Evolutionary conservation across 2,113 vertebrate species (phyloP), one percentile per base, ranked within the genome.

Genomic region (Rhadina sibilatrix): DNA sequence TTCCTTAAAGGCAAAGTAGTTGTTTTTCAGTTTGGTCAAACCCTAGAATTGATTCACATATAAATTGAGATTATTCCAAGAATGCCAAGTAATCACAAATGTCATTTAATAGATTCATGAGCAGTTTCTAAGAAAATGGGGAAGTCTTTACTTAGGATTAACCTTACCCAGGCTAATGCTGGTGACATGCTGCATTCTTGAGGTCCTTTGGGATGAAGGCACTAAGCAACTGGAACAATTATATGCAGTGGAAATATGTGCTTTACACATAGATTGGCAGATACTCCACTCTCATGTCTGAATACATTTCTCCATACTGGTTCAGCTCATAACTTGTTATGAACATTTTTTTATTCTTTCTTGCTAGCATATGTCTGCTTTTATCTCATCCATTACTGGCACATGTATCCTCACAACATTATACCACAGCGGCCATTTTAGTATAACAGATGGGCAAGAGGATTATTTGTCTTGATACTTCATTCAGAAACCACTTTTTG

Each of bases 401-500:
- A 81, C 87, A 81, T 74, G 91, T 68, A 93, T 87, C 60, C 66
- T 84, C 75, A 84, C 61, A 79, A 79, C 11, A 75, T 23, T 74
- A 69, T 79, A 61, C 65, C 35, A 46, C 20, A 54, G 84, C 35
- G 5, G 64, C 83, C 92, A 95, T 97, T 96, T 93, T 90, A 54
- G 47, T 81, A 14, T 87, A 97, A 97, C 97, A 98, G 97, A 98
- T 98, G 97, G 96, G 77, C 91, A 92, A 93, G 77, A 94, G 76
- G 64, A 95, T 96, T 95, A 96, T 97, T 96, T 94, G 90, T 91
- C 90, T 60, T 78, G 80, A 33, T 93, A 90, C 63, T 97, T 91
- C 92, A 90, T 91, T 95, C 96, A 96, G 53, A 97, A 94, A 94
- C 75, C 91, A 77, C 31, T 5, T 93, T 97, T 96, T 97, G 97